Base-by-base conservation (phyloP, 2,888 invertebrate species). In the Conomelus anceps region DNA sequence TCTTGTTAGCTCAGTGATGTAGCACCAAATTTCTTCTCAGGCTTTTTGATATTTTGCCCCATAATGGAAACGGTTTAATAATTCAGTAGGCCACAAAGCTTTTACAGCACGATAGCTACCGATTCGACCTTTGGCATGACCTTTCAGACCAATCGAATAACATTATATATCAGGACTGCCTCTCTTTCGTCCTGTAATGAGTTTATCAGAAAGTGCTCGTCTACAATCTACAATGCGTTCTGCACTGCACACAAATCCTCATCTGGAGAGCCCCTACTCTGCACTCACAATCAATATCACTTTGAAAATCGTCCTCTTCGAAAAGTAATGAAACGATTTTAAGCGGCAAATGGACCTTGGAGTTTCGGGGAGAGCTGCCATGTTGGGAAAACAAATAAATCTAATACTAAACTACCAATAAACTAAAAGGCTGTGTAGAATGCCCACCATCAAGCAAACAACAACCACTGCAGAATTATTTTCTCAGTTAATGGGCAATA, bases 131-230 rank as follows among this genome's bases (percentile, higher is more conserved):
- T 88, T 88, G 84, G 26, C 85, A 84, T 41, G 24, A 88, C 88
- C 88, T 88, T 84, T 24, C 88, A 41, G 84, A 84, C 24, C 84
- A 88, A 88, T 88, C 85, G 88, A 88, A 88, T 88, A 88, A 88
- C 84, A 63, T 63, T 63, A 63, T 63, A 63, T 1, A 7, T 63
- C 63, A 0, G 63, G n/a, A 20, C 63, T 20, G 13, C 13, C 63
- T 63, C 63, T 63, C 13, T 63, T 63, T 63, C n/a, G n/a, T 63
- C n/a, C 63, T n/a, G n/a, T 63, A 63, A 63, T 63, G 63, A 63
- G 63, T 63, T 63, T 63, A 63, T 63, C n/a, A 63, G 63, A n/a
- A 63, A 63, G 63, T 63, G 63, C n/a, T n/a, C 63, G 13, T 63
- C n/a, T 13, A n/a, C n/a, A n/a, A n/a, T n/a, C 63, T n/a, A 63